Conservation (phyloP, 2,888 invertebrate species). For the Dolichopus griseipennis region DNA sequence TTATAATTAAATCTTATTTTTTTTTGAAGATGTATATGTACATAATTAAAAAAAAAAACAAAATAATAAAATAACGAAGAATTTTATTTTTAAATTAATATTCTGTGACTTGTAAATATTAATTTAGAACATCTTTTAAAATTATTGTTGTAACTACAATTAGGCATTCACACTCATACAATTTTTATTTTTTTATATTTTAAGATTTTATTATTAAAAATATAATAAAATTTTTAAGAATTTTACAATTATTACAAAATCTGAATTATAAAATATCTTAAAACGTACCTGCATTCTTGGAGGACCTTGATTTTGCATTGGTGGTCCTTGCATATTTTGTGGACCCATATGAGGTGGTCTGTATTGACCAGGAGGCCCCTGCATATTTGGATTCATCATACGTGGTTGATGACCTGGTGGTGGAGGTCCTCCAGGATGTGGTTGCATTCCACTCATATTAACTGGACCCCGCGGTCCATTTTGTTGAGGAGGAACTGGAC, state of each 20-base stretch:
- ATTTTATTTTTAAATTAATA: no score
- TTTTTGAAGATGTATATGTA: neutral
- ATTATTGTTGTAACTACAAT: neutral
- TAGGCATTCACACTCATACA: neutral
- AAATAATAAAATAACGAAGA: neutral
- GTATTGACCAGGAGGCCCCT: constrained; percentile 46
- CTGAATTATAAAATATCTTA: neutral
- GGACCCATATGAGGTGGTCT: constrained; percentile 46
- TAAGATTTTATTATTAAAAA: neutral
- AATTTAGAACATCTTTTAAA: neutral
- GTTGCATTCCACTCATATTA: constrained; percentile 43
- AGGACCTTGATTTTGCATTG: constrained; percentile 52
- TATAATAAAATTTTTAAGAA: neutral
- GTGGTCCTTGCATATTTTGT: constrained; percentile 52
- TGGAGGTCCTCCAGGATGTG: constrained; percentile 45
- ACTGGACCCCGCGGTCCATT: constrained; percentile 47
- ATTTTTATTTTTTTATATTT: neutral
- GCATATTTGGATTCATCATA: constrained; percentile 52
- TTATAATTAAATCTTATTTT: no score
- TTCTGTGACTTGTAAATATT: no score
- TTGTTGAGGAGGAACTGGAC: constrained; percentile 66
- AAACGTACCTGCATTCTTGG: constrained; percentile 51
- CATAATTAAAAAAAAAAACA: neutral
- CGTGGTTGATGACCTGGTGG: constrained; percentile 47
- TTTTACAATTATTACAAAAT: constrained; percentile 1